Conservation (phyloP, 2,113 vertebrate species). For the Muscicapa adusta region DNA sequence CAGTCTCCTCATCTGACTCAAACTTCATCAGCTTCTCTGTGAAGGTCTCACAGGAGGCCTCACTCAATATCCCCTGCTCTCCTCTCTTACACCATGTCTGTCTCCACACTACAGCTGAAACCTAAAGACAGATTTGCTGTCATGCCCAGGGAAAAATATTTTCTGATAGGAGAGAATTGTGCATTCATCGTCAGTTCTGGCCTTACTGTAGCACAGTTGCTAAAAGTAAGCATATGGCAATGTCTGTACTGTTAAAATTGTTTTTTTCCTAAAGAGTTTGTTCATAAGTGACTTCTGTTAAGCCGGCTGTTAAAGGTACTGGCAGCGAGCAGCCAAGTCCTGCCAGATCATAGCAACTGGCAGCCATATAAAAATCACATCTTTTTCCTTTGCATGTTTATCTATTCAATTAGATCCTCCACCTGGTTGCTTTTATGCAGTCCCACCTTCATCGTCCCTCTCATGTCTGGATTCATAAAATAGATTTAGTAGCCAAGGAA, state of each 20-base stretch:
- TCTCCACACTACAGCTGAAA: not conserved
- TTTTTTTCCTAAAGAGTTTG: not conserved
- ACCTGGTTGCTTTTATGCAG: not conserved
- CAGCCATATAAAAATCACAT: not conserved
- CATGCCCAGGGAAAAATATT: not conserved
- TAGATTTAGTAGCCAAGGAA: not conserved
- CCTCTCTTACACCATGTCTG: not conserved
- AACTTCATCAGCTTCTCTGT: not conserved
- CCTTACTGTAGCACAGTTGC: not conserved
- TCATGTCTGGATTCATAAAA: not conserved
- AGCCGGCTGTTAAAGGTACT: not conserved
- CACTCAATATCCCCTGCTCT: not conserved
- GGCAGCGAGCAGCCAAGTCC: not conserved
- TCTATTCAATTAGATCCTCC: not conserved
- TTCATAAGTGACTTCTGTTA: not conserved
- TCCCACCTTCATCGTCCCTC: not conserved
- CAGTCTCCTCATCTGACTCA: not conserved
- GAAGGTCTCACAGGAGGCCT: not conserved
- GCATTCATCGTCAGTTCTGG: not conserved
- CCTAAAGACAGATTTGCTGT: not conserved
- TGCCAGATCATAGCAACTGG: not conserved
- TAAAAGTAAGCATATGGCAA: not conserved
- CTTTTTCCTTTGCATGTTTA: not conserved
- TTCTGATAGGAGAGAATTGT: not conserved
- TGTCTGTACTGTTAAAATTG: not conserved